Percentiles rank a stretch among this genome's conserved stretches.
Conservation (phyloP, 2,797 vertebrate genomes). For the Mormyrops attenuatus region DNA sequence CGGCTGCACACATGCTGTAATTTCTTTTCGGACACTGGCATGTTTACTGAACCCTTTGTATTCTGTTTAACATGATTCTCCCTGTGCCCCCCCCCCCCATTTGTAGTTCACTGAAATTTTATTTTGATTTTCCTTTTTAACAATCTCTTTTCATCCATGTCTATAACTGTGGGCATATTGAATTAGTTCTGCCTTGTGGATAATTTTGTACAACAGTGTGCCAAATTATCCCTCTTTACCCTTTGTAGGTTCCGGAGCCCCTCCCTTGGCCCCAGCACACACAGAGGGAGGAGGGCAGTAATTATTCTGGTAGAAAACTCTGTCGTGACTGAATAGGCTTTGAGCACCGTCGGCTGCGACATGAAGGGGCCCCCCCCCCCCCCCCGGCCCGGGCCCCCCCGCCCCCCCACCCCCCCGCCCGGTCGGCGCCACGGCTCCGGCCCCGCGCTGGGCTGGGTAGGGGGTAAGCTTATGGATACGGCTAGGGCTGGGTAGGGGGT, state of each 20-base stretch:
- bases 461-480: no score
- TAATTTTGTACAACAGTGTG: slow-evolving; percentile 9
- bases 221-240: slow-evolving; percentile 9
- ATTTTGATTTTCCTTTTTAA: neutral
- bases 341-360: neutral
- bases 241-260: neutral
- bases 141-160: slow-evolving; percentile 15
- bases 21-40: neutral
- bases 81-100: neutral
- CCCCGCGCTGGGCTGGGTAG: no score
- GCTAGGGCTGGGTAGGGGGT: no score
- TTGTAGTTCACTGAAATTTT: neutral
- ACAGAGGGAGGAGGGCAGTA: neutral
- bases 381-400: no score
- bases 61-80: neutral
- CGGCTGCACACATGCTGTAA: neutral
- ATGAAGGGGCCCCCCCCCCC: neutral
- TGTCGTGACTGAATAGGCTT: neutral
- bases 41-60: neutral
- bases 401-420: no score
- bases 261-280: neutral
- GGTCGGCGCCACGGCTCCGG: no score
- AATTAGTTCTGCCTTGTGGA: slow-evolving; percentile 16
- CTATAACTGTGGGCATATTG: slow-evolving; percentile 14
- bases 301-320: neutral